phyloP scores from a whole-genome alignment of 1,140 invertebrate species.

The Adelges cooleyi region DNA sequence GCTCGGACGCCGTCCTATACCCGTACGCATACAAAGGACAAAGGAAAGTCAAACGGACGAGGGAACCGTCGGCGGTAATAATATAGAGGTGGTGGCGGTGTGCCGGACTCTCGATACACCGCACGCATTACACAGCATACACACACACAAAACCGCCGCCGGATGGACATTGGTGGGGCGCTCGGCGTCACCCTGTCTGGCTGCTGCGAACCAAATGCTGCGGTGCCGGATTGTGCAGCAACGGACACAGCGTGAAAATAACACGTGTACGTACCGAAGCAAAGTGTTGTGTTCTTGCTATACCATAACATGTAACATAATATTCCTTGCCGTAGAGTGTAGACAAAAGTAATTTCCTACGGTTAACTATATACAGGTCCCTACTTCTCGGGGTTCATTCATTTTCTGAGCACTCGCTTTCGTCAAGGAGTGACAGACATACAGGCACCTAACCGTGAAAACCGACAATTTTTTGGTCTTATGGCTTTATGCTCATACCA shows the following conservation, averaged over 20 bases:
- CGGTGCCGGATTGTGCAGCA: slow-evolving; percentile 11
- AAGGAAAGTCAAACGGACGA: slow-evolving; percentile 24
- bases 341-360: no score
- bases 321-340: no score
- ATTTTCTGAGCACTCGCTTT: no score
- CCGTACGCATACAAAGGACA: slow-evolving; percentile 8
- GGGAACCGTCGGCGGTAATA: background rate
- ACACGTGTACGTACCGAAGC: background rate
- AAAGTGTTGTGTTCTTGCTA: no score
- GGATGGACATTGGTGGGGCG: slow-evolving; percentile 27
- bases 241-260: slow-evolving; percentile 10
- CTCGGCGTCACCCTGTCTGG: slow-evolving; percentile 64
- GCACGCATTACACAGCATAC: background rate
- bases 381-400: no score
- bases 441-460: no score
- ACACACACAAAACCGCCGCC: background rate
- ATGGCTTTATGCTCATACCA: no score
- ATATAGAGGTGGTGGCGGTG: background rate
- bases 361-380: no score
- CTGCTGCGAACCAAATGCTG: slow-evolving; percentile 34
- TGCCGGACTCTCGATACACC: background rate
- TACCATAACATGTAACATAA: no score
- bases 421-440: no score
- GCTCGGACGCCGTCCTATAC: background rate
- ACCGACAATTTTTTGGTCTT: no score